These are phyloP conservation scores for Sinodicranocentrus sp. DNA, from an alignment of 2,888 invertebrate genomes.

Conservation along the genomic window DNA sequence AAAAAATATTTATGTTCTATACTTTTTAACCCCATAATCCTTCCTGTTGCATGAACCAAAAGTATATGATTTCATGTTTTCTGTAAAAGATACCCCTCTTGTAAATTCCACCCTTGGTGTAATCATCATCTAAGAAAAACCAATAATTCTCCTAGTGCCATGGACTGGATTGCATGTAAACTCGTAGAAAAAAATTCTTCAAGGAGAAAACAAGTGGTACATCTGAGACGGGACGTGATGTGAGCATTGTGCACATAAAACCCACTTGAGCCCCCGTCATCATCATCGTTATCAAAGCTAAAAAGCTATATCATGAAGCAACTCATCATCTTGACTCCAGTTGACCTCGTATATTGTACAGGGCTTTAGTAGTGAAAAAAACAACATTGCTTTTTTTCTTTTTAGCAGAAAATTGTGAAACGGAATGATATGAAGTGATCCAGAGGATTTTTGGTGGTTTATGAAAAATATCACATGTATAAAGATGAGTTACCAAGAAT, in stretches of 20 bases:
- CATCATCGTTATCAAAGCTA: conserved; percentile 2
- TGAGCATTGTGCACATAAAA: not conserved
- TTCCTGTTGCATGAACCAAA: conserved; percentile 13
- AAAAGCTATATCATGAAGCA: not conserved
- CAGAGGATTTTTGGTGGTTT: conserved; percentile 31
- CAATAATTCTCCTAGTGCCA: not conserved
- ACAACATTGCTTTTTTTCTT: not conserved
- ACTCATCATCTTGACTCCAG: conserved; percentile 50
- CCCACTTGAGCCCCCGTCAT: not conserved
- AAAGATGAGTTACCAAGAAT: too few relatives aligned
- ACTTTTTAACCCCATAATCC: not conserved
- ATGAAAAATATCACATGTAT: conserved; percentile 7
- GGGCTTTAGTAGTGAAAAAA: conserved; percentile 10
- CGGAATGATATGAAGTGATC: not conserved
- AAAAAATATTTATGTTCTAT: too few relatives aligned
- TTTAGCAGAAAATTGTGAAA: not conserved
- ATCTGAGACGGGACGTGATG: too few relatives aligned
- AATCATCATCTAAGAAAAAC: conserved; percentile 1
- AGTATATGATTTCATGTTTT: not conserved
- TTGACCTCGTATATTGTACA: conserved; percentile 43
- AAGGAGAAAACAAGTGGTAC: too few relatives aligned
- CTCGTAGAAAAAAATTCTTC: not conserved
- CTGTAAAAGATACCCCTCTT: not conserved
- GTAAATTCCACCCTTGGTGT: not conserved
- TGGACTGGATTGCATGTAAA: conserved; percentile 22